Evolutionary conservation across 2,797 vertebrate species (phyloP).

Genomic region (Iguana delicatissima): DNA sequence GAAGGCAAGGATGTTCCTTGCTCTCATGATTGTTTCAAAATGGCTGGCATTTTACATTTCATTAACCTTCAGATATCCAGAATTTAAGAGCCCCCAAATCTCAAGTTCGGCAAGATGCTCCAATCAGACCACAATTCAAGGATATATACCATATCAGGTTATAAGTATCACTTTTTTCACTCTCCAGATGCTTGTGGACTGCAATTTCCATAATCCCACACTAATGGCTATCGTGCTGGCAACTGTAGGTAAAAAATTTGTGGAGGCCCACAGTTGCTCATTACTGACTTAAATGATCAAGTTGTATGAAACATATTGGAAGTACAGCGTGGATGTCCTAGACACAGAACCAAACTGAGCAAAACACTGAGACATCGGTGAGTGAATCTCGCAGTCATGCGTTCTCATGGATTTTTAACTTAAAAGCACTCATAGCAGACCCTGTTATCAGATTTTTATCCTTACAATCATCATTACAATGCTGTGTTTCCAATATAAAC

Average conservation of each 20-base stretch:
- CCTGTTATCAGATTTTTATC: not conserved
- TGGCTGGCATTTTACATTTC: not conserved
- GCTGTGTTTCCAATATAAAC: not conserved
- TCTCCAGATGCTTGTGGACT: not conserved
- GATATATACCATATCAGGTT: not conserved
- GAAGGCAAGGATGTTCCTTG: not conserved
- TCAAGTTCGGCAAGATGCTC: not conserved
- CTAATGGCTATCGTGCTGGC: not conserved
- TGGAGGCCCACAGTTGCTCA: not conserved
- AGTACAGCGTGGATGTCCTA: not conserved
- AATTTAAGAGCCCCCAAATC: not conserved
- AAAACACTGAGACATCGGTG: not conserved
- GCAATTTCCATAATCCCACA: not conserved
- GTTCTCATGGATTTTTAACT: not conserved
- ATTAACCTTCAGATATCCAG: not conserved
- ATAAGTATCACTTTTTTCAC: too few species aligned
- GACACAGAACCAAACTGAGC: not conserved
- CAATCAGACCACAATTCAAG: not conserved
- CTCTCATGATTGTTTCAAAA: not conserved
- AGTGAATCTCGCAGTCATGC: not conserved
- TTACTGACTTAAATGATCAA: not conserved
- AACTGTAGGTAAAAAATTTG: not conserved
- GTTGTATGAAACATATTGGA: conserved; percentile 24
- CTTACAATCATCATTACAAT: not conserved
- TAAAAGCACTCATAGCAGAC: not conserved